Evolutionary conservation across 2,113 vertebrate species (phyloP).

Genomic region (Scomber colias): DNA sequence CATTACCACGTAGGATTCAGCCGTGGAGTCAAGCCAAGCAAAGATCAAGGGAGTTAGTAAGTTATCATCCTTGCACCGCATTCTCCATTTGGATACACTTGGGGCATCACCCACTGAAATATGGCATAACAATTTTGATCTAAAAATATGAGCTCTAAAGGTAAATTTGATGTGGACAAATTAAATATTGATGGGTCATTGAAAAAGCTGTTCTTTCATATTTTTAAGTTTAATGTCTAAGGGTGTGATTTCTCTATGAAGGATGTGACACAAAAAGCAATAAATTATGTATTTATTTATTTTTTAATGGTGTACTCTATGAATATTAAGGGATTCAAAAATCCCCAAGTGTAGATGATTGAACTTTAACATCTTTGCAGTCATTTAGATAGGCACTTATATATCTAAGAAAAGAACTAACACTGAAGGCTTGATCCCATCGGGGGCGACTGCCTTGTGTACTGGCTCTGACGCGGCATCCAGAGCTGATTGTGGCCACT

Average conservation of each 20-base stretch:
- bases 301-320: slow-evolving; percentile 38
- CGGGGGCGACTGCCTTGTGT: too few relatives aligned
- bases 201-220: slow-evolving; percentile 56
- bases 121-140: slow-evolving; percentile 69
- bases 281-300: slow-evolving; percentile 60
- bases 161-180: slow-evolving; percentile 72
- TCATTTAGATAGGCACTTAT: slow-evolving; percentile 16
- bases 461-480: too few relatives aligned
- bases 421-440: not conserved
- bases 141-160: slow-evolving; percentile 72
- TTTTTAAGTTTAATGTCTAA: slow-evolving; percentile 60
- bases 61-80: slow-evolving; percentile 65
- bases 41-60: slow-evolving; percentile 74
- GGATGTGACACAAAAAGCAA: slow-evolving; percentile 36
- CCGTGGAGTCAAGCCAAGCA: slow-evolving; percentile 44
- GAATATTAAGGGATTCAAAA: slow-evolving; percentile 46
- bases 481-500: too few relatives aligned
- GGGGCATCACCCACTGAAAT: slow-evolving; percentile 62
- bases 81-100: slow-evolving; percentile 69
- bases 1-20: slow-evolving; percentile 67
- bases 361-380: slow-evolving; percentile 27
- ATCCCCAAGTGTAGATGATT: slow-evolving; percentile 21
- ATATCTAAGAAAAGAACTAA: slow-evolving; percentile 21
- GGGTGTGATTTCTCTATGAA: slow-evolving; percentile 54
- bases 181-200: slow-evolving; percentile 79